These are phyloP conservation scores for Patella pellucida DNA, from an alignment of 2,888 invertebrate genomes.

Conservation along the genomic window DNA sequence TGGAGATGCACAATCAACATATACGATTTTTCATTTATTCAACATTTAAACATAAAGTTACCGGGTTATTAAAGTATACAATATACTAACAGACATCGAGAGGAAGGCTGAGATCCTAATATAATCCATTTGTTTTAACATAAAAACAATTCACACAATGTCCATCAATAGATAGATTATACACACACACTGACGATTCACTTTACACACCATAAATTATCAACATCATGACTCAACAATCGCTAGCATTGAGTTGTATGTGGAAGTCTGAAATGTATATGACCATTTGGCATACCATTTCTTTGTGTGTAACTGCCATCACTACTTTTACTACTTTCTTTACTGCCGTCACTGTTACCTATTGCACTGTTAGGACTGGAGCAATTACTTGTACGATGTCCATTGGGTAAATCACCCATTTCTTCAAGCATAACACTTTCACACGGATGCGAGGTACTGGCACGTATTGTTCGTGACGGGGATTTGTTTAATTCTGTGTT, in stretches of 20 bases:
- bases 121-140: too few relatives aligned
- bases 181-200: too few relatives aligned
- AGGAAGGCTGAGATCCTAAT: too few relatives aligned
- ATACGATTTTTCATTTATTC: too few relatives aligned
- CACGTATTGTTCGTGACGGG: not conserved
- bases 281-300: not conserved
- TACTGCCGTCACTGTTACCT: not conserved
- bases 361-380: not conserved
- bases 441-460: not conserved
- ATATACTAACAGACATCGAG: too few relatives aligned
- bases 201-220: too few relatives aligned
- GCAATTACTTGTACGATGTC: conserved; percentile 1
- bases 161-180: too few relatives aligned
- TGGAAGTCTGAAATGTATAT: not conserved
- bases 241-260: conserved; percentile 1
- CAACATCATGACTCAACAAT: too few relatives aligned
- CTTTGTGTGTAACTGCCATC: not conserved
- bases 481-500: not conserved
- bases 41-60: too few relatives aligned
- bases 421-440: not conserved
- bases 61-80: too few relatives aligned
- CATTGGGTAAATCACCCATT: not conserved
- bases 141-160: too few relatives aligned
- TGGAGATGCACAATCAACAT: too few relatives aligned
- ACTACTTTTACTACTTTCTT: conserved; percentile 3